These are phyloP conservation scores for Anoplius nigerrimus DNA, from an alignment of 2,888 invertebrate species.

Conservation along the genomic window DNA sequence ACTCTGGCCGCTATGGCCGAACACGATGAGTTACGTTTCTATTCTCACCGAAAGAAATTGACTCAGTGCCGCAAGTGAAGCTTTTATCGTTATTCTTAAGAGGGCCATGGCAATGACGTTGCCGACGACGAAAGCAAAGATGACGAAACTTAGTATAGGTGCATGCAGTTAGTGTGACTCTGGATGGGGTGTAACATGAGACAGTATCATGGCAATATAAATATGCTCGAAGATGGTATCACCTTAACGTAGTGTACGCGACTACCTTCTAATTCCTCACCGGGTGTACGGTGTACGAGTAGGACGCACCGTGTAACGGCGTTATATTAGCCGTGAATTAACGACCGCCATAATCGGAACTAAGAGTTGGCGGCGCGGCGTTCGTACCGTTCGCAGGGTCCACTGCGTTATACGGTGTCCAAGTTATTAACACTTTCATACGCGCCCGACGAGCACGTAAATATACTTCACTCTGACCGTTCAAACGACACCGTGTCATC, in stretches of 20 bases:
- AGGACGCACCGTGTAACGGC: slow-evolving; percentile 51
- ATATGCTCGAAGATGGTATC: slow-evolving; percentile 53
- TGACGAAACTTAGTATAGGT: background rate
- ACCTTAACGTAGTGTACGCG: slow-evolving; percentile 54
- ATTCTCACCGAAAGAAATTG: background rate
- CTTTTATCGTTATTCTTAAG: too few relatives aligned
- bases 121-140: slow-evolving; percentile 19
- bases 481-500: too few relatives aligned
- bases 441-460: background rate
- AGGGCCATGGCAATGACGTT: background rate
- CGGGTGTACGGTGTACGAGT: slow-evolving; percentile 33
- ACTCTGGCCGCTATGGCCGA: background rate
- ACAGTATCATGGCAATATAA: slow-evolving; percentile 57
- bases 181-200: slow-evolving; percentile 50
- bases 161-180: slow-evolving; percentile 46
- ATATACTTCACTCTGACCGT: background rate
- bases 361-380: too few relatives aligned
- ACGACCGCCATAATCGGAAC: slow-evolving; percentile 60
- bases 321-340: slow-evolving; percentile 57
- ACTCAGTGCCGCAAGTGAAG: too few relatives aligned
- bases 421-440: slow-evolving; percentile 52
- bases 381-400: slow-evolving; percentile 56
- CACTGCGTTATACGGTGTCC: slow-evolving; percentile 56
- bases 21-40: background rate
- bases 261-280: slow-evolving; percentile 60